Evolutionary conservation across 2,888 invertebrate species (phyloP).

Genomic region (Tetranychus piercei): DNA sequence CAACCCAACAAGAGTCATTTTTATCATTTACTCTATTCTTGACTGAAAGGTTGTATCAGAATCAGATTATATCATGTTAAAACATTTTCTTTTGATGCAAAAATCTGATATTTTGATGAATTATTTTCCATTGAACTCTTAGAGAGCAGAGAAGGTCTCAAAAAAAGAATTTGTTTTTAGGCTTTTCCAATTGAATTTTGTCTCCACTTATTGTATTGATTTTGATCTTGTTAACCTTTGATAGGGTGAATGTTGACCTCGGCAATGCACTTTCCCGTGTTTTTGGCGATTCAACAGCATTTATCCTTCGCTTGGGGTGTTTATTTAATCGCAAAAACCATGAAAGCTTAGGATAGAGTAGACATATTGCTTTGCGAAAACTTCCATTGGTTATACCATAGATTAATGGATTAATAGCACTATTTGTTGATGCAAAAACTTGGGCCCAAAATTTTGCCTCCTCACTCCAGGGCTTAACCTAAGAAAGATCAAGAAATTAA

Average conservation of each 20-base stretch:
- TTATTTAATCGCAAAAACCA: not conserved
- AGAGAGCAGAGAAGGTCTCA: too few relatives aligned
- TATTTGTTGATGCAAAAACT: slow-evolving; percentile 24
- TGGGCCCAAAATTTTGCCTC: slow-evolving; percentile 20
- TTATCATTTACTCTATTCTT: too few relatives aligned
- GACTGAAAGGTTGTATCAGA: too few relatives aligned
- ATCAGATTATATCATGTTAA: too few relatives aligned
- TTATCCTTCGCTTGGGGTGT: too few relatives aligned
- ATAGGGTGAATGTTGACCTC: not conserved
- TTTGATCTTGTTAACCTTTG: not conserved
- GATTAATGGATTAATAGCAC: slow-evolving; percentile 53
- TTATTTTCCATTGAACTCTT: too few relatives aligned
- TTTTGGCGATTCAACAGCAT: not conserved
- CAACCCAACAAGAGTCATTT: too few relatives aligned
- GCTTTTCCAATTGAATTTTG: not conserved
- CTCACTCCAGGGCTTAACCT: slow-evolving; percentile 1
- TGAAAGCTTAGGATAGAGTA: slow-evolving; percentile 9
- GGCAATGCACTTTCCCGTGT: not conserved
- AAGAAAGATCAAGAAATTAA: not conserved
- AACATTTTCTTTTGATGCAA: too few relatives aligned
- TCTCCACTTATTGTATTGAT: not conserved
- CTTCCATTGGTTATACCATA: slow-evolving; percentile 10
- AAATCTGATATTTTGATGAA: too few relatives aligned
- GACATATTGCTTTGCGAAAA: slow-evolving; percentile 6
- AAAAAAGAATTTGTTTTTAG: too few relatives aligned